Conservation (phyloP, 2,113 vertebrate genomes). For the Dromaius novaehollandiae region DNA sequence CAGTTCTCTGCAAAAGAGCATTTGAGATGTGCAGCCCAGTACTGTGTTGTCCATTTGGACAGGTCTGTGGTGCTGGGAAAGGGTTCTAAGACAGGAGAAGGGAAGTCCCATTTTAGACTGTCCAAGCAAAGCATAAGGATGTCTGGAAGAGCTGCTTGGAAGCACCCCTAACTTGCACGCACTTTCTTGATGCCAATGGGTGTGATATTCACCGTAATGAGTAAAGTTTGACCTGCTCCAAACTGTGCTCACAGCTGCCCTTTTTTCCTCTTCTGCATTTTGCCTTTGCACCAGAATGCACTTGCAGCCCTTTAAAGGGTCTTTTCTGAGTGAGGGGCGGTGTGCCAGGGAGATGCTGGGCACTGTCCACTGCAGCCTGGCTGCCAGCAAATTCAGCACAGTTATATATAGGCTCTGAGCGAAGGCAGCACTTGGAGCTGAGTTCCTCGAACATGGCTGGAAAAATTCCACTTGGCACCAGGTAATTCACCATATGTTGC, state of each 20-base stretch:
- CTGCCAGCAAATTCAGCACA: slow-evolving; percentile 18
- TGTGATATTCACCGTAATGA: background rate
- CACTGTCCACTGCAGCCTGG: background rate
- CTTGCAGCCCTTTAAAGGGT: background rate
- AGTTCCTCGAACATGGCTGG: slow-evolving; percentile 33
- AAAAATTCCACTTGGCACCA: slow-evolving; percentile 50
- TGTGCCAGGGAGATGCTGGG: background rate
- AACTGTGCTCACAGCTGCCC: background rate
- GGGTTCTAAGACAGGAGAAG: background rate
- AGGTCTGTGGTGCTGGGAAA: background rate
- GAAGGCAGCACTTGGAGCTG: slow-evolving; percentile 28
- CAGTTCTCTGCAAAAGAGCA: background rate
- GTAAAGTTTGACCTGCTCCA: background rate
- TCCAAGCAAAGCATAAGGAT: background rate
- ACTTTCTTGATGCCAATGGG: background rate
- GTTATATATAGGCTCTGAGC: slow-evolving; percentile 51
- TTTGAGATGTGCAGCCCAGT: background rate
- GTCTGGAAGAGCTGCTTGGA: background rate
- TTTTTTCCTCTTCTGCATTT: background rate
- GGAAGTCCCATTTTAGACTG: background rate
- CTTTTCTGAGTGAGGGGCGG: background rate
- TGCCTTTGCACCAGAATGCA: background rate
- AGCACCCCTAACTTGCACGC: background rate
- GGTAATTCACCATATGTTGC: slow-evolving; percentile 28
- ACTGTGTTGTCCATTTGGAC: background rate